Percentiles rank a stretch among this genome's conserved stretches.
Evolutionary conservation across 2,797 vertebrate species (phyloP).

Genomic region (Miichthys miiuy): DNA sequence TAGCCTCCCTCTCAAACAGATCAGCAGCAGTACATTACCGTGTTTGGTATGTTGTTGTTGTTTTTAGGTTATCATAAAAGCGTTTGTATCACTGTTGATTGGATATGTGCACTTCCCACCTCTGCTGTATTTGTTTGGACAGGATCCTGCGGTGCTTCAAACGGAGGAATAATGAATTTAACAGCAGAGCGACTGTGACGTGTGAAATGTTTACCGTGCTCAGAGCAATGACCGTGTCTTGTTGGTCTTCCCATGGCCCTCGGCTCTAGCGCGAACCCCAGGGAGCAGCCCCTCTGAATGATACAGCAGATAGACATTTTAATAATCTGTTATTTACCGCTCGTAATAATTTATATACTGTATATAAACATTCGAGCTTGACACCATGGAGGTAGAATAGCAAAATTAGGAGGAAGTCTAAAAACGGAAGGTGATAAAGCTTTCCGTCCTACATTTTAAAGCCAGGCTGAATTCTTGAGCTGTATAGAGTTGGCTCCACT

Average conservation of each 20-base stretch:
- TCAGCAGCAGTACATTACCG: slow-evolving; percentile 9
- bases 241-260: slow-evolving; percentile 75
- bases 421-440: slow-evolving; percentile 15
- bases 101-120: not conserved
- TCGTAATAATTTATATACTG: not conserved
- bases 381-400: not conserved
- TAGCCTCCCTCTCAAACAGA: not conserved
- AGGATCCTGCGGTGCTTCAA: slow-evolving; percentile 16
- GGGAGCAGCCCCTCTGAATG: slow-evolving; percentile 50
- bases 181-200: slow-evolving; percentile 58
- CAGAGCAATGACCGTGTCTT: slow-evolving; percentile 61
- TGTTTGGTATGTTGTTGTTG: slow-evolving; percentile 47
- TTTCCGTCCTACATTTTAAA: slow-evolving; percentile 18
- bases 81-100: slow-evolving; percentile 23
- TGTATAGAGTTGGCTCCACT: slow-evolving; percentile 14
- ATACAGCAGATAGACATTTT: slow-evolving; percentile 24
- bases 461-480: slow-evolving; percentile 7
- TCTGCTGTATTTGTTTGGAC: slow-evolving; percentile 34
- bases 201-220: slow-evolving; percentile 67
- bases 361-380: slow-evolving; percentile 1
- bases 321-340: slow-evolving; percentile 2
- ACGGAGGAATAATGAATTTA: slow-evolving; percentile 63
- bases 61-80: slow-evolving; percentile 29
- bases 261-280: slow-evolving; percentile 44
- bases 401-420: not conserved